phyloP scores from a whole-genome alignment of 2,113 vertebrate genomes.

The Callopanchax toddi region DNA sequence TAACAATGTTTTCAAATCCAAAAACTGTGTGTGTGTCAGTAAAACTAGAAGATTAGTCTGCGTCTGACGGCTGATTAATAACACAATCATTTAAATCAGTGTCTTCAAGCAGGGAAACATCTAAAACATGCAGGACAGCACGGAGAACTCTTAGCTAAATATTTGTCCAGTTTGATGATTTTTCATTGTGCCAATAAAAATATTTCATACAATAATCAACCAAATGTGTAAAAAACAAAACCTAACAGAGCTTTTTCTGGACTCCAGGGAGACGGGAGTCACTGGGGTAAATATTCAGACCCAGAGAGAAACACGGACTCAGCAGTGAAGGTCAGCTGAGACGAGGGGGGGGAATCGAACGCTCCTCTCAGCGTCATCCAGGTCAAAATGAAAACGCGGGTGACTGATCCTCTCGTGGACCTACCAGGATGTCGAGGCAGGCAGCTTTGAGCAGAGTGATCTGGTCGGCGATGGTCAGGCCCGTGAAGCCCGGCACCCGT shows the following conservation, averaged over 20 bases:
- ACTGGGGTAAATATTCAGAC: not conserved
- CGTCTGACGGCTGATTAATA: too few species aligned
- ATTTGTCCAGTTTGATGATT: too few species aligned
- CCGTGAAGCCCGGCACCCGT: constrained; percentile 93
- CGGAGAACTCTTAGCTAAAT: too few species aligned
- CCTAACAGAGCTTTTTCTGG: not conserved
- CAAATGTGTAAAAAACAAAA: not conserved
- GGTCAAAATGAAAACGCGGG: not conserved
- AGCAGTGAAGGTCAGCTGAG: not conserved
- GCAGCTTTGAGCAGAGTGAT: constrained; percentile 95
- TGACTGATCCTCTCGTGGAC: not conserved
- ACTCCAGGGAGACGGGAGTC: not conserved
- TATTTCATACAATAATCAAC: too few species aligned
- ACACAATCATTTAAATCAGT: too few species aligned
- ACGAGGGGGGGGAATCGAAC: not conserved
- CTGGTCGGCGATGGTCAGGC: constrained; percentile 94
- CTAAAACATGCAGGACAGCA: too few species aligned
- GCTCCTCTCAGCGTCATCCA: too few species aligned
- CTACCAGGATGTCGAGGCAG: constrained; percentile 93
- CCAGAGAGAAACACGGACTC: not conserved
- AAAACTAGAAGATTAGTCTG: too few species aligned
- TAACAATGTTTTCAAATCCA: too few species aligned
- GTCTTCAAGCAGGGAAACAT: too few species aligned
- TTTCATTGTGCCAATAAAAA: too few species aligned
- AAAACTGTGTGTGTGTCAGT: too few species aligned